Evolutionary conservation across 2,113 vertebrate species (phyloP).

Genomic region (Hyperopisus bebe): DNA sequence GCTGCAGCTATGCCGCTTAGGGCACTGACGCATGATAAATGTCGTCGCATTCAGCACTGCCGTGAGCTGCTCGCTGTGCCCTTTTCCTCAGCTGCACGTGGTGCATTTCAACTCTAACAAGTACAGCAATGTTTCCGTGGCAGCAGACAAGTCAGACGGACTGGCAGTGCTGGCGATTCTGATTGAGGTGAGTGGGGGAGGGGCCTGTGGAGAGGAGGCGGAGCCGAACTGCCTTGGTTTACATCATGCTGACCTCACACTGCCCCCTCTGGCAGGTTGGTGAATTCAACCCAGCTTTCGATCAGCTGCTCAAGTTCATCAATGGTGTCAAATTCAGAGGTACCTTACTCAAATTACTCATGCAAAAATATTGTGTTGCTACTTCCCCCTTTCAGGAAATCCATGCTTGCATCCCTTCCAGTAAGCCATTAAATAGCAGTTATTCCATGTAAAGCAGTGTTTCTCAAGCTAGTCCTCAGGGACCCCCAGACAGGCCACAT

Average conservation of each 20-base stretch:
- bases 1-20: not conserved
- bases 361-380: not conserved
- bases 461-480: not conserved
- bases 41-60: not conserved
- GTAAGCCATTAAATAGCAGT: not conserved
- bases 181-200: conserved; percentile 71
- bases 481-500: not conserved
- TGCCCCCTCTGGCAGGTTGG: conserved; percentile 64
- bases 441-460: not conserved
- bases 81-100: conserved; percentile 72
- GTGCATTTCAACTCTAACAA: conserved; percentile 90
- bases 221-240: not conserved
- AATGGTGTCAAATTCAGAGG: conserved; percentile 75
- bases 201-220: not conserved
- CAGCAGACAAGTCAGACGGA: conserved; percentile 76
- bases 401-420: not conserved
- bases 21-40: not conserved
- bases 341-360: conserved; percentile 42
- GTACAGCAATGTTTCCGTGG: conserved; percentile 67
- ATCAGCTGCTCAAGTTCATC: conserved; percentile 76
- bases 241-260: not conserved
- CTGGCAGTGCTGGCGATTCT: conserved; percentile 83
- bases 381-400: not conserved
- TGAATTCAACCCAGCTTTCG: conserved; percentile 73
- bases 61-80: conserved; percentile 19